Percentiles rank a stretch among this genome's conserved stretches.
These are phyloP conservation scores for Synanthedon vespiformis DNA, from an alignment of 2,888 invertebrate species.

Conservation along the genomic window DNA sequence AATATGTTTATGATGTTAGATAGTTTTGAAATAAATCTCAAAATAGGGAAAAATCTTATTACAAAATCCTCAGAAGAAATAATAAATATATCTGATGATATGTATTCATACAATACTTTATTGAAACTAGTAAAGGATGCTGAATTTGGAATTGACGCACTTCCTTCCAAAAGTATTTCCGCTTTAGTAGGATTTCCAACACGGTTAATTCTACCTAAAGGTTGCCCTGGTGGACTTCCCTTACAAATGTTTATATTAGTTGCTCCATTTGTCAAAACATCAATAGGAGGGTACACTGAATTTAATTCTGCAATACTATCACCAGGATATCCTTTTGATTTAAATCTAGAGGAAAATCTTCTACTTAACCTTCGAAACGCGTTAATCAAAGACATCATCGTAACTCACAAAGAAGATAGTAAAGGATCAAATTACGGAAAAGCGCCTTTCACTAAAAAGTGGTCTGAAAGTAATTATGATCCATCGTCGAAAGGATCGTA, in stretches of 20 bases:
- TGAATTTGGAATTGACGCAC: slow-evolving; percentile 60
- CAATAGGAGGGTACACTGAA: slow-evolving; percentile 29
- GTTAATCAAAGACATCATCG: slow-evolving; percentile 37
- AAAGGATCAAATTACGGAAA: slow-evolving; percentile 22
- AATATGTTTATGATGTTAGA: slow-evolving; percentile 73
- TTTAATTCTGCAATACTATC: slow-evolving; percentile 46
- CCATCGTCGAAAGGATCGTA: slow-evolving; percentile 7
- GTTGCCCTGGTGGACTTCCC: slow-evolving; percentile 73
- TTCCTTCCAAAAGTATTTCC: slow-evolving; percentile 55
- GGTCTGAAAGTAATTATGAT: slow-evolving; percentile 17
- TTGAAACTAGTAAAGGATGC: slow-evolving; percentile 72
- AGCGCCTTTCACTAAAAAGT: slow-evolving; percentile 19
- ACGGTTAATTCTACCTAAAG: slow-evolving; percentile 78
- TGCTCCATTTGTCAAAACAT: slow-evolving; percentile 57
- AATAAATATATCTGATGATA: slow-evolving; percentile 70
- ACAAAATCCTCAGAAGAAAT: slow-evolving; percentile 73
- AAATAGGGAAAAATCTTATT: slow-evolving; percentile 74
- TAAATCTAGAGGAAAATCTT: slow-evolving; percentile 63
- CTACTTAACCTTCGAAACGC: slow-evolving; percentile 48
- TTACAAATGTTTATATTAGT: slow-evolving; percentile 75
- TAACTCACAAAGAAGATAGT: slow-evolving; percentile 36
- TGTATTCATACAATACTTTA: slow-evolving; percentile 71
- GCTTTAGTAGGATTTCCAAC: slow-evolving; percentile 75
- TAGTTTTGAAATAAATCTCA: slow-evolving; percentile 69
- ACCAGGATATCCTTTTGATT: slow-evolving; percentile 82